phyloP scores from a whole-genome alignment of 2,113 vertebrate species.

The Forbesichthys agassizii region DNA sequence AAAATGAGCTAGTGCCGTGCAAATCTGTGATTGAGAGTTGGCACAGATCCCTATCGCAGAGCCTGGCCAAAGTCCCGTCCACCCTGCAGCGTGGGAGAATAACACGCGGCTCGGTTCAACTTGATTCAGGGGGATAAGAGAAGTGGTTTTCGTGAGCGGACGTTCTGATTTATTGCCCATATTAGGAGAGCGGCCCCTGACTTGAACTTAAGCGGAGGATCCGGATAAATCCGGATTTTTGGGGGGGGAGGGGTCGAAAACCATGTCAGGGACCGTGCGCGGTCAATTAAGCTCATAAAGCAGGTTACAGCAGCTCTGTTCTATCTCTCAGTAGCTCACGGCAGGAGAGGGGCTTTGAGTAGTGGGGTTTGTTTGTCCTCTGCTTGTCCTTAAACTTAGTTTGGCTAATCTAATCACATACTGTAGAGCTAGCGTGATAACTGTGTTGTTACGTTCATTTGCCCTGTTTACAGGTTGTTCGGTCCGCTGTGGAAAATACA shows the following conservation, averaged over 20 bases:
- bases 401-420: not conserved
- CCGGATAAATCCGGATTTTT: slow-evolving; percentile 54
- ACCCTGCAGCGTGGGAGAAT: slow-evolving; percentile 17
- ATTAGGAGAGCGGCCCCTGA: slow-evolving; percentile 57
- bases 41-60: slow-evolving; percentile 1
- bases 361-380: not conserved
- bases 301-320: slow-evolving; percentile 40
- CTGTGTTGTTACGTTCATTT: not conserved
- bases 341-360: not conserved
- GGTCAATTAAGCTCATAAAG: slow-evolving; percentile 61
- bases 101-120: slow-evolving; percentile 23
- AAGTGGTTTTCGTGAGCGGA: slow-evolving; percentile 40
- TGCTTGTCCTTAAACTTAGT: not conserved
- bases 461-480: not conserved
- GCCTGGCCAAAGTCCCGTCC: slow-evolving; percentile 10
- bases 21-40: not conserved
- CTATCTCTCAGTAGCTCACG: not conserved
- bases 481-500: not conserved
- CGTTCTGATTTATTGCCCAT: slow-evolving; percentile 61
- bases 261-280: slow-evolving; percentile 44
- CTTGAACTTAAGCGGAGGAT: slow-evolving; percentile 51
- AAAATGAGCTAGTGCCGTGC: not conserved
- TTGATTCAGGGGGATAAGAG: slow-evolving; percentile 38
- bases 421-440: not conserved
- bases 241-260: slow-evolving; percentile 25